phyloP scores from a whole-genome alignment of 2,797 vertebrate species.

The Heteromormyrus szaboi region DNA sequence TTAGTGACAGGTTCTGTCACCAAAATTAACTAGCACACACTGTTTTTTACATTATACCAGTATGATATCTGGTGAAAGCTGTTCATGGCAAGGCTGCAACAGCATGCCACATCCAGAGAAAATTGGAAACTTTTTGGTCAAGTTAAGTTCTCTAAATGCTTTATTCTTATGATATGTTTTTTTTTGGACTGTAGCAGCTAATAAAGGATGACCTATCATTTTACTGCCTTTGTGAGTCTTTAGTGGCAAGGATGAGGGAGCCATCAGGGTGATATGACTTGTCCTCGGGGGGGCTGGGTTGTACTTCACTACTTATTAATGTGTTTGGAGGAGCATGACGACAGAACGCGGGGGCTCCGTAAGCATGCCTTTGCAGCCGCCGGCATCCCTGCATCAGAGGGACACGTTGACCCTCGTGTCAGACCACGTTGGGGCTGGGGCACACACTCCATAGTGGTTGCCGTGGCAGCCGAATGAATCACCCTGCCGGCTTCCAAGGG shows the following conservation, averaged over 20 bases:
- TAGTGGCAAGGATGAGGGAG: not conserved
- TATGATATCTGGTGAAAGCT: not conserved
- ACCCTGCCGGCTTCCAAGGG: not conserved
- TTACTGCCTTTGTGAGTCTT: not conserved
- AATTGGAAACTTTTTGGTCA: not conserved
- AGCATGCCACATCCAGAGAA: not conserved
- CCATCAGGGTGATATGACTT: not conserved
- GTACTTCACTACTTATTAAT: not conserved
- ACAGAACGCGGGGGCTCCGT: not conserved
- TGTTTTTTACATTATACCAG: not conserved
- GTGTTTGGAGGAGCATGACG: constrained; percentile 1
- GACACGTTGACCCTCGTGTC: not conserved
- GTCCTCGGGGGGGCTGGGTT: not conserved
- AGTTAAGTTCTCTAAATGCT: not conserved
- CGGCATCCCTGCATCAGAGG: not conserved
- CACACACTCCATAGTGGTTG: not conserved
- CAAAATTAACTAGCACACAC: not conserved
- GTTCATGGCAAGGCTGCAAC: not conserved
- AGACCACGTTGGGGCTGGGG: not conserved
- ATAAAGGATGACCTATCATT: not conserved
- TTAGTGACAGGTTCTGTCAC: not conserved
- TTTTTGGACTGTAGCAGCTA: not conserved
- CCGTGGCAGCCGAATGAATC: not conserved
- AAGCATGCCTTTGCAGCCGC: not conserved
- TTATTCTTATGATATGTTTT: not conserved